A percentile compares a stretch with the other conserved stretches of the same genome.
Conservation (phyloP, 2,888 invertebrate genomes). For the Metallyticus violacea region DNA sequence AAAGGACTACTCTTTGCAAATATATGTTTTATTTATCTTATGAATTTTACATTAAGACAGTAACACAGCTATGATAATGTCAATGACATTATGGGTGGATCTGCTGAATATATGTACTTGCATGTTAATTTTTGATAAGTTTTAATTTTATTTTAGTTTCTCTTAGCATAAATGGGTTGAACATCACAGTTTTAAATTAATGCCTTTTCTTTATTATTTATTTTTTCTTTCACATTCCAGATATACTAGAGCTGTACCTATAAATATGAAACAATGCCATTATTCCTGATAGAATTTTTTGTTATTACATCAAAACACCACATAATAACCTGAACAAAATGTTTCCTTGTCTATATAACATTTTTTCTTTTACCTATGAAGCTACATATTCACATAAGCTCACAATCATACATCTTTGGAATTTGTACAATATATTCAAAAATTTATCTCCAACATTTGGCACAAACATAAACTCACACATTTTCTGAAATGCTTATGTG, state of each 20-base stretch:
- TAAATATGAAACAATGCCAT: not conserved
- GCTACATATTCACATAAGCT: slow-evolving; percentile 26
- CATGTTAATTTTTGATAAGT: not conserved
- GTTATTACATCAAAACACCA: slow-evolving; percentile 15
- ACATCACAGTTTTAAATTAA: not conserved
- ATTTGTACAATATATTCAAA: slow-evolving; percentile 30
- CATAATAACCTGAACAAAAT: slow-evolving; percentile 14
- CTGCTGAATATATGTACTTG: not conserved
- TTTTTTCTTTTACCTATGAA: slow-evolving; percentile 13
- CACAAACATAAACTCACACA: slow-evolving; percentile 9
- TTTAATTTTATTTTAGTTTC: not conserved
- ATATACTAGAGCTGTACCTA: not conserved
- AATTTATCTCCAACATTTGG: slow-evolving; percentile 15
- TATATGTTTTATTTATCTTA: slow-evolving; percentile 31
- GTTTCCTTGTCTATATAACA: not conserved
- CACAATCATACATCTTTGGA: slow-evolving; percentile 31
- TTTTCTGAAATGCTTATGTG: slow-evolving; percentile 2
- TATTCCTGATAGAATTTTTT: not conserved
- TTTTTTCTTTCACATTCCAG: not conserved
- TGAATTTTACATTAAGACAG: slow-evolving; percentile 30
- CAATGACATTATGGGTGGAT: not conserved
- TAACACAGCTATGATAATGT: slow-evolving; percentile 13
- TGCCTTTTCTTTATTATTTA: not conserved
- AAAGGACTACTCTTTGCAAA: slow-evolving; percentile 20
- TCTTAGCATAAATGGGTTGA: not conserved